These are phyloP conservation scores for Apocheima hispidaria DNA, from an alignment of 2,888 invertebrate species.

Conservation along the genomic window DNA sequence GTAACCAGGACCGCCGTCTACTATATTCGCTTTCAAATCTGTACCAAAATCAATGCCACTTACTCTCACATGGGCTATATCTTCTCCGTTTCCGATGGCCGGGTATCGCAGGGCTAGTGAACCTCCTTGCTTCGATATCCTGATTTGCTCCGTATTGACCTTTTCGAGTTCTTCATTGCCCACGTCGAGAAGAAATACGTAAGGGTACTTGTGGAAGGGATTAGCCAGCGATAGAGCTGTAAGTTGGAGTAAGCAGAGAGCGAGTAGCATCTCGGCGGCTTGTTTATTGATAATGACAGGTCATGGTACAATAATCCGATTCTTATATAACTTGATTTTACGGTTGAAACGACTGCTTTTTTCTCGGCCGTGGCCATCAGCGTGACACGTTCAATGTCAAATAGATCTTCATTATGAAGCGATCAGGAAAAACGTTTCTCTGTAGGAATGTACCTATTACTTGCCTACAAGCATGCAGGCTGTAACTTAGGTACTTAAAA, in stretches of 20 bases:
- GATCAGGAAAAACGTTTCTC: conserved; percentile 56
- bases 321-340: conserved; percentile 77
- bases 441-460: conserved; percentile 29
- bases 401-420: conserved; percentile 51
- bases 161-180: conserved; percentile 81
- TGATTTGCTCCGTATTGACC: conserved; percentile 73
- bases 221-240: conserved; percentile 58
- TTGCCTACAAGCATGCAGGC: neutral
- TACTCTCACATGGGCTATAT: conserved; percentile 76
- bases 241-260: conserved; percentile 66
- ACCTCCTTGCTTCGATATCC: conserved; percentile 75
- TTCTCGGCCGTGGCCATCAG: conserved; percentile 66
- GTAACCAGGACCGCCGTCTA: conserved; percentile 79
- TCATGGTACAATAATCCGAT: conserved; percentile 69
- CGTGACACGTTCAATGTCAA: conserved; percentile 72
- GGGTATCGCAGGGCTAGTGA: conserved; percentile 76
- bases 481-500: conserved; percentile 1
- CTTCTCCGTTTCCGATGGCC: conserved; percentile 68
- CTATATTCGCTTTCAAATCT: conserved; percentile 74
- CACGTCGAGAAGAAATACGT: conserved; percentile 74
- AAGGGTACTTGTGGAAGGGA: conserved; percentile 79
- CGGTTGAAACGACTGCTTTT: conserved; percentile 72
- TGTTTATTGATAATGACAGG: conserved; percentile 57
- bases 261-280: conserved; percentile 52
- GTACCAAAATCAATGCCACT: conserved; percentile 79